Evolutionary conservation across 2,797 vertebrate species (phyloP), one percentile per base, ranked within the genome.

Genomic region (Tenualosa ilisha): DNA sequence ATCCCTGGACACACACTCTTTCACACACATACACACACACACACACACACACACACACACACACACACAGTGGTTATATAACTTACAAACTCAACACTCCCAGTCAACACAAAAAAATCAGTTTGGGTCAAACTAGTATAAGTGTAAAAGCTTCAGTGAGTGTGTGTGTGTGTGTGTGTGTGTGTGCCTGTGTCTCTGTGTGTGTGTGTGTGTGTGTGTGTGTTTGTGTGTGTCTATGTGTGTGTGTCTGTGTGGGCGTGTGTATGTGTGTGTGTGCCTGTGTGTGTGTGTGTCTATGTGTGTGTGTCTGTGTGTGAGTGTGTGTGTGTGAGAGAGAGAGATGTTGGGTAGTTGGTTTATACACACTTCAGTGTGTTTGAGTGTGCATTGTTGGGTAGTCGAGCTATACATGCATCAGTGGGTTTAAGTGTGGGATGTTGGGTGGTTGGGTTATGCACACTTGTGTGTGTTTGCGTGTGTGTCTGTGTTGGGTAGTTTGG

Each of bases 91-190:
- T n/a, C n/a, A n/a, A 63, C n/a, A 26, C 2, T 22, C 22, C 22
- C 94, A 94, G 95, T 95, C 91, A 95, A 95, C 94, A 96, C 94
- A 93, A 93, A 94, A 94, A 95, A 94, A 96, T 92, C 90, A 91
- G 92, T 89, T 89, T 94, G 90, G 93, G 94, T 92, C 93, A 95
- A 95, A 95, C n/a, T n/a, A n/a, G n/a, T n/a, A n/a, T n/a, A 95
- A 94, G 93, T 6, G 94, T 94, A 92, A 93, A 94, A 95, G 94
- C 95, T 93, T 92, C 94, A 6, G 43, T 46, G 43, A 2, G 43
- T 46, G 43, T 84, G 86, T 79, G 43, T 46, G 43, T 46, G 43
- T 84, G 86, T 79, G 86, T 85, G 83, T 84, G 83, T 87, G 87
- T 87, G 87, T 85, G 85, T 87, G 86, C 63, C 84, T 87, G 86